Conservation (phyloP, 1,140 invertebrate genomes). For the Hirudo medicinalis region DNA sequence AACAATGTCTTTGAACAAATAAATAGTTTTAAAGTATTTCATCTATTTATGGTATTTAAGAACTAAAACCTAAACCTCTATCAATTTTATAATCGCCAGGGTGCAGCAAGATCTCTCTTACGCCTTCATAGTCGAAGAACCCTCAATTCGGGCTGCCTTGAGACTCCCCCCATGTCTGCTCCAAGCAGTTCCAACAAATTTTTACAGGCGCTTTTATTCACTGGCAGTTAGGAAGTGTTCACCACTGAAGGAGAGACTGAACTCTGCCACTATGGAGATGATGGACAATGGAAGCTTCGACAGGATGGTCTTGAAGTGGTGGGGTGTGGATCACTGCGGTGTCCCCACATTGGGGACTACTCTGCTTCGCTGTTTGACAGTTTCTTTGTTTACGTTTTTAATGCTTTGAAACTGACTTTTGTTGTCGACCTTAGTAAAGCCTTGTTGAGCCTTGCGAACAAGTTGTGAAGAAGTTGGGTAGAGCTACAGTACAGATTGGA, state of each 20-base stretch:
- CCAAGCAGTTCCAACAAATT: constrained; percentile 3
- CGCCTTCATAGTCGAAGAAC: constrained; percentile 2
- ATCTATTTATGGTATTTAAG: no score
- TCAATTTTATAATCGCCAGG: no score
- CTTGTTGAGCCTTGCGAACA: no score
- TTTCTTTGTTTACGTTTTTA: not conserved
- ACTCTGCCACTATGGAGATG: constrained; percentile 3
- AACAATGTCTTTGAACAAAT: no score
- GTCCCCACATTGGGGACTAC: not conserved
- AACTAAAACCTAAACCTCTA: no score
- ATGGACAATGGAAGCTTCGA: not conserved
- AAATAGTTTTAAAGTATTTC: no score
- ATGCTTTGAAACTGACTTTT: no score
- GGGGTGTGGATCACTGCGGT: not conserved
- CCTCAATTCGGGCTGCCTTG: not conserved
- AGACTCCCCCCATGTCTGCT: not conserved
- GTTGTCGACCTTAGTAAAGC: no score
- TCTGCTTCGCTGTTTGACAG: not conserved
- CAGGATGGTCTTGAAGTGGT: not conserved
- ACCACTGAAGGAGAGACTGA: not conserved
- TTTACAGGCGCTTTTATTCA: not conserved
- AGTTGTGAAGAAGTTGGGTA: no score
- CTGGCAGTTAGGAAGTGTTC: not conserved
- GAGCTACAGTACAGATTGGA: no score
- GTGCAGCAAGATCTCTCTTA: not conserved